Conservation (phyloP, 2,113 vertebrate species). For the Entomyzon cyanotis region DNA sequence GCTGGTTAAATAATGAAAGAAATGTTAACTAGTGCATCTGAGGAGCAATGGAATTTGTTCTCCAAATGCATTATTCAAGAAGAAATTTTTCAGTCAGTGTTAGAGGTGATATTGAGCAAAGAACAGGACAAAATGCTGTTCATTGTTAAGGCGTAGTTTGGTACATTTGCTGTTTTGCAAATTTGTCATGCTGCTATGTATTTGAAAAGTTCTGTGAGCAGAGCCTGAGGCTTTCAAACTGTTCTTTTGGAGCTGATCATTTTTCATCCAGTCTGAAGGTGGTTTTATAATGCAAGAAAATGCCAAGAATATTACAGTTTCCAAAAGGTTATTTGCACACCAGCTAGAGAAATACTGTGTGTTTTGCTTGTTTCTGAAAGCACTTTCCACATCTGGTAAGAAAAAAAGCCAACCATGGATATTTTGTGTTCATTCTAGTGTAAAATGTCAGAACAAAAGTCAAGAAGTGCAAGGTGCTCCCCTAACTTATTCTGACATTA, state of each 20-base stretch:
- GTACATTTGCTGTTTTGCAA: neutral
- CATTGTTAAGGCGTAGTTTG: neutral
- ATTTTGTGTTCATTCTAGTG: constrained; percentile 33
- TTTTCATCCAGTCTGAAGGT: constrained; percentile 10
- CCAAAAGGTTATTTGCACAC: neutral
- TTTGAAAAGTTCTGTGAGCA: neutral
- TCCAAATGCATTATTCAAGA: constrained; percentile 8
- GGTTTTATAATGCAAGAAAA: constrained; percentile 18
- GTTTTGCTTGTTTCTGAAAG: neutral
- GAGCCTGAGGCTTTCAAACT: neutral
- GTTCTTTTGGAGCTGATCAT: neutral
- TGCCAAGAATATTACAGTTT: neutral
- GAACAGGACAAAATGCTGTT: neutral
- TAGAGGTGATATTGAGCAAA: neutral
- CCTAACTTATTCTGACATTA: constrained; percentile 30
- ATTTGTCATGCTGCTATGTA: neutral
- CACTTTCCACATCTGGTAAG: neutral
- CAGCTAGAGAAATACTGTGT: neutral
- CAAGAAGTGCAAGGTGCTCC: neutral
- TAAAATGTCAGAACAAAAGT: constrained; percentile 54
- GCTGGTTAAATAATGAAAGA: neutral
- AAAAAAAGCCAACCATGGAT: neutral
- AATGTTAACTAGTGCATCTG: neutral
- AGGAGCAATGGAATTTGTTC: neutral
- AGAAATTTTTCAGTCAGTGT: neutral